Evolutionary conservation across 2,113 vertebrate genomes (phyloP), one percentile per base, ranked within the genome.

Genomic region (Rhizomys pruinosus): DNA sequence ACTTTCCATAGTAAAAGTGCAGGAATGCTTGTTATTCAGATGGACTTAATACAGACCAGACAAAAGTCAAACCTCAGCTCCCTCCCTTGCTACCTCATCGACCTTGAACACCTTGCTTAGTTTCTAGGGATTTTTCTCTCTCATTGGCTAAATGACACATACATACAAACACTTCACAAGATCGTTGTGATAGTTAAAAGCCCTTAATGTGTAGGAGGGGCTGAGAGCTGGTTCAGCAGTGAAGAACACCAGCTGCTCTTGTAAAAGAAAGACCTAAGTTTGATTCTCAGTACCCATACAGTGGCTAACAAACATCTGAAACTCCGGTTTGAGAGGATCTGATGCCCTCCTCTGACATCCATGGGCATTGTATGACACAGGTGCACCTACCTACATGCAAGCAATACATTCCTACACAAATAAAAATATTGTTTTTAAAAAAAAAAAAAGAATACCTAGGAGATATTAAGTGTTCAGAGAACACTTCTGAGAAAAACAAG

Each of bases 81-180:
- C 37, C 66, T 27, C 6, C 6, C 12, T 44, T 29, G 19, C 10
- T n/a, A 78, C 1, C 22, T 84, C 34, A 39, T 17, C 44, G 73
- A 85, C 57, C 55, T 89, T 72, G 19, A 94, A 80, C 6, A 9
- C 55, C 61, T 90, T 71, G 19, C 22, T 90, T 90, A 59, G 32
- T 23, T 17, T 39, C 32, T 55, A 17, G 27, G 39, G 42, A 7
- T 74, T 87, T 42, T 93, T 42, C 39, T 84, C 80, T 92, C 44
- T 94, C 44, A 27, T 84, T 86, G 72, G 66, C 29, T 92, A 85
- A 95, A 42, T 72, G 55, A 32, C 39, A 34, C 57, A 44, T 71
- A 77, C 27, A n/a, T 27, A 92, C 90, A 55, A 63, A 22, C 77
- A 37, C 42, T 68, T 92, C 34, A 42, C 19, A 76, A 76, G 42